phyloP scores from a whole-genome alignment of 2,113 vertebrate species.

The Hippocampus abdominalis region DNA sequence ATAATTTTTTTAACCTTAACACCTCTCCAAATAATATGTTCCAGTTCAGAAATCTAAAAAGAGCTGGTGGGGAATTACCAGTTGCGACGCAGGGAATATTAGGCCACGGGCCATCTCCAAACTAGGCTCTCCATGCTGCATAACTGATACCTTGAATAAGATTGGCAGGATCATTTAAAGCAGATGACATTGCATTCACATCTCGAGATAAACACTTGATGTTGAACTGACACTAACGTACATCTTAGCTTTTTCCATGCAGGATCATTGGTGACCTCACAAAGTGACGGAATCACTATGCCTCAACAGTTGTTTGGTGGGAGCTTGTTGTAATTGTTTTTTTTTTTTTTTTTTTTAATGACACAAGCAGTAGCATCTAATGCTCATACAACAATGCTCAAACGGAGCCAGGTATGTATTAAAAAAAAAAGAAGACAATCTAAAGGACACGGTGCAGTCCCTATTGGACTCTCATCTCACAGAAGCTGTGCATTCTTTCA shows the following conservation, averaged over 20 bases:
- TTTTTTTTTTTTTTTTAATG: not conserved
- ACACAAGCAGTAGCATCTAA: not conserved
- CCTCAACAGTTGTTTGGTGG: not conserved
- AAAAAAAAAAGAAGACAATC: not conserved
- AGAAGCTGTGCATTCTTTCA: too few relatives aligned
- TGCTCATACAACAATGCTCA: too few relatives aligned
- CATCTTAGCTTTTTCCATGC: not conserved
- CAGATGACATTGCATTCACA: not conserved
- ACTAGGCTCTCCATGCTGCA: constrained; percentile 48
- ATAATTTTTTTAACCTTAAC: constrained; percentile 53
- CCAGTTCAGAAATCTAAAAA: constrained; percentile 58
- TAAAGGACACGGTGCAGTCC: constrained; percentile 7
- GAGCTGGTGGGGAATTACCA: constrained; percentile 58
- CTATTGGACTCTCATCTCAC: constrained; percentile 9
- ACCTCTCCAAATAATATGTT: constrained; percentile 56
- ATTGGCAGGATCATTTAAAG: constrained; percentile 15
- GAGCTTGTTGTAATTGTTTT: too few relatives aligned
- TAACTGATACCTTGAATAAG: constrained; percentile 39
- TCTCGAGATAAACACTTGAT: constrained; percentile 10
- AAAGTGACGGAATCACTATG: not conserved
- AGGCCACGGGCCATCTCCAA: constrained; percentile 41
- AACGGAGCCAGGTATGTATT: too few relatives aligned
- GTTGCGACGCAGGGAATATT: constrained; percentile 43
- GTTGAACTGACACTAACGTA: constrained; percentile 4
- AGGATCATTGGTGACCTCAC: not conserved